Conservation (phyloP, 2,113 vertebrate species). For the Kryptolebias marmoratus region DNA sequence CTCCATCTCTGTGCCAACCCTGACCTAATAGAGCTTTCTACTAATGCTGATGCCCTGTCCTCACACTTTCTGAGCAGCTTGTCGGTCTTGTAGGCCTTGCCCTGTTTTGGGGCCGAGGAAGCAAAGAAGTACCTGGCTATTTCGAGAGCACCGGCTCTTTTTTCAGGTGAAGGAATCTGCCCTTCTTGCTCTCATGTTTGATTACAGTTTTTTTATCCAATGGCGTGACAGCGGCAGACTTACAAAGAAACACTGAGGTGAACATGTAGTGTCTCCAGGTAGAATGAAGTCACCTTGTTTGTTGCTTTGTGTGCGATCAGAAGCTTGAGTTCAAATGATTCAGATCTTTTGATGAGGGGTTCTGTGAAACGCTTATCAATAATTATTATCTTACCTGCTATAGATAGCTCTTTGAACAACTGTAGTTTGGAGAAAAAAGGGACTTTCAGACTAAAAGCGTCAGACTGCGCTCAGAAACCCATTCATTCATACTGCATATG, state of each 20-base stretch:
- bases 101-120: conserved; percentile 27
- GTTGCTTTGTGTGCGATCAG: neutral
- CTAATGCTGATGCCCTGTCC: conserved; percentile 52
- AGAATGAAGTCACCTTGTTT: neutral
- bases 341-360: too few relatives aligned
- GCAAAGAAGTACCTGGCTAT: conserved; percentile 19
- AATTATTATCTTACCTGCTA: too few relatives aligned
- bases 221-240: neutral
- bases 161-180: conserved; percentile 5
- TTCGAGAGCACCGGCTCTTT: conserved; percentile 10
- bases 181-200: neutral
- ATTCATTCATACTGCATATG: too few relatives aligned
- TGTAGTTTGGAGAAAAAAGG: too few relatives aligned
- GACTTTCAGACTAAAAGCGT: too few relatives aligned
- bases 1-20: conserved; percentile 51
- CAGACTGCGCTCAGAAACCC: too few relatives aligned
- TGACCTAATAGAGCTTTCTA: conserved; percentile 58
- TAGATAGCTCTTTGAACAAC: too few relatives aligned
- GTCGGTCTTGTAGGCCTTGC: conserved; percentile 18
- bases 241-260: neutral
- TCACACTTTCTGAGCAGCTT: conserved; percentile 25
- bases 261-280: too few relatives aligned
- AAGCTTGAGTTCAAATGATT: neutral
- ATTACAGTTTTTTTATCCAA: neutral
- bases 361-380: too few relatives aligned